phyloP scores from a whole-genome alignment of 2,797 vertebrate species.

The Pangasius macronema region DNA sequence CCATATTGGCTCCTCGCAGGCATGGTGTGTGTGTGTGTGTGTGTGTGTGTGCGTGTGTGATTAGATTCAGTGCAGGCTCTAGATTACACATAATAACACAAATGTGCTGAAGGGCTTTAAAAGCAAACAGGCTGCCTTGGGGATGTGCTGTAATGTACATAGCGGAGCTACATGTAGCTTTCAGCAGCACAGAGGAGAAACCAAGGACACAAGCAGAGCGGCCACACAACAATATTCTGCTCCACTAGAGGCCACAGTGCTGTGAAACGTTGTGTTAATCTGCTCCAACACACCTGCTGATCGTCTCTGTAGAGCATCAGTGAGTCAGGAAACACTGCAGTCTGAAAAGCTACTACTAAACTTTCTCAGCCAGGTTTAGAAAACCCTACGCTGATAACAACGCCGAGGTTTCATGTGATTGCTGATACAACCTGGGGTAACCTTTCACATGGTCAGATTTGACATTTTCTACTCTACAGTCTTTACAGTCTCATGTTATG shows the following conservation, averaged over 20 bases:
- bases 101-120: constrained; percentile 48
- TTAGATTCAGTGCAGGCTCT: constrained; percentile 43
- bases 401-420: background rate
- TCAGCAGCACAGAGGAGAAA: constrained; percentile 17
- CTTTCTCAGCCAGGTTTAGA: background rate
- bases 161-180: constrained; percentile 6
- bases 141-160: constrained; percentile 37
- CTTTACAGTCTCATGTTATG: background rate
- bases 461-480: background rate
- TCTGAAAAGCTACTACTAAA: background rate
- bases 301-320: background rate
- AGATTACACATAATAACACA: constrained; percentile 51
- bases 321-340: background rate
- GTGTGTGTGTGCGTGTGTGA: constrained; percentile 43
- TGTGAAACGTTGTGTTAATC: background rate
- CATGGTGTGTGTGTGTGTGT: constrained; percentile 15
- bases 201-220: constrained; percentile 11
- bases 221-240: background rate
- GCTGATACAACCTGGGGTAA: background rate
- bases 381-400: background rate
- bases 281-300: background rate
- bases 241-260: background rate
- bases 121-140: constrained; percentile 29
- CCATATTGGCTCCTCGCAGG: constrained; percentile 54
- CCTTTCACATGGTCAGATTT: background rate